phyloP scores from a whole-genome alignment of 2,113 vertebrate species.

The Rana temporaria region DNA sequence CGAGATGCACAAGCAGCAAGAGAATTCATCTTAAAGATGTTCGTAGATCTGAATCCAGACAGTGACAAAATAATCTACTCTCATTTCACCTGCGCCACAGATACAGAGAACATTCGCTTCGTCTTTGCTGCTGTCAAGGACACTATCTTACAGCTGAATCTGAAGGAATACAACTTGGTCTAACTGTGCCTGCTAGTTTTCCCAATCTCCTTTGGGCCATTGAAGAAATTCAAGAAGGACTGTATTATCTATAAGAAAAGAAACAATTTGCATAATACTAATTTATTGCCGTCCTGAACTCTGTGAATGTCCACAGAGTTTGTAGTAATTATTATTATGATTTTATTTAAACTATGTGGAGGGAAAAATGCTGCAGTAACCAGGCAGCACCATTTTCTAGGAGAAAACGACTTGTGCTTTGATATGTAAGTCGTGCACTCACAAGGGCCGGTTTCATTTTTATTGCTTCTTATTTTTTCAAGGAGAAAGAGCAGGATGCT shows the following conservation, averaged over 20 bases:
- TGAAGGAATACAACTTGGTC: conserved; percentile 96
- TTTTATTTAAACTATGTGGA: conserved; percentile 85
- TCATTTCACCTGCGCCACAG: conserved; percentile 96
- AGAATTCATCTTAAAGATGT: conserved; percentile 97
- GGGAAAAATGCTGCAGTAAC: conserved; percentile 75
- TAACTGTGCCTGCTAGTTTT: conserved; percentile 68
- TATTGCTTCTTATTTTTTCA: conserved; percentile 48
- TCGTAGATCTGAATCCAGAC: conserved; percentile 95
- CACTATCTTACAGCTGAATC: conserved; percentile 93
- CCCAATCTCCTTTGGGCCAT: conserved; percentile 60
- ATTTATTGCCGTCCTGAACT: conserved; percentile 91
- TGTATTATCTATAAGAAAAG: conserved; percentile 78
- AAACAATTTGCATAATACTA: conserved; percentile 86
- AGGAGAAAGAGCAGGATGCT: conserved; percentile 66
- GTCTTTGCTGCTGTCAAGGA: conserved; percentile 97
- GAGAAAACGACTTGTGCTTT: conserved; percentile 79
- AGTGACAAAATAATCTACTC: conserved; percentile 97
- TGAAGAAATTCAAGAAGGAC: conserved; percentile 75
- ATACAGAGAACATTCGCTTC: conserved; percentile 95
- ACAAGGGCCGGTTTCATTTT: conserved; percentile 64
- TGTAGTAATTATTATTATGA: conserved; percentile 87
- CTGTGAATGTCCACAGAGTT: conserved; percentile 75
- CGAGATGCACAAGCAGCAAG: conserved; percentile 89
- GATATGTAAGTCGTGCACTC: conserved; percentile 74
- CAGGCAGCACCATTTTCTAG: conserved; percentile 77